Evolutionary conservation across 2,888 invertebrate genomes (phyloP).

Genomic region (Patella depressa): DNA sequence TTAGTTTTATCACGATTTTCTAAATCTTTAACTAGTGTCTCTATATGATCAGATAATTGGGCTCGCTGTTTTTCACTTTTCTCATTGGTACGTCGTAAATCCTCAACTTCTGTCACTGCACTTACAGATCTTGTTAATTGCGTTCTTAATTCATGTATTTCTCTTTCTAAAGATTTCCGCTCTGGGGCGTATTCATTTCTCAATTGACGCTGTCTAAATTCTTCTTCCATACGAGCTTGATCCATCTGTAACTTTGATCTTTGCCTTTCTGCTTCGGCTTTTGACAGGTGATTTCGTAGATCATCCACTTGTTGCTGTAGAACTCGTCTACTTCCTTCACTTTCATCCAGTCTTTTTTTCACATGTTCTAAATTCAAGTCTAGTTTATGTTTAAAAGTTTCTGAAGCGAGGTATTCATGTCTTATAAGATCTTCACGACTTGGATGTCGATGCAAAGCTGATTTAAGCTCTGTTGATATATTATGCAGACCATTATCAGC

Average conservation of each 20-base stretch:
- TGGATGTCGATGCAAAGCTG: slow-evolving; percentile 42
- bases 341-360: slow-evolving; percentile 61
- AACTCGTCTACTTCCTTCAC: slow-evolving; percentile 61
- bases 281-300: slow-evolving; percentile 54
- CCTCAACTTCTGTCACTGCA: slow-evolving; percentile 60
- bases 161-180: slow-evolving; percentile 49
- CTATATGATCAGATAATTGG: slow-evolving; percentile 68
- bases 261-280: slow-evolving; percentile 56
- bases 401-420: slow-evolving; percentile 50
- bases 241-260: slow-evolving; percentile 54
- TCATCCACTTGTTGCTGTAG: slow-evolving; percentile 63
- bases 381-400: slow-evolving; percentile 56
- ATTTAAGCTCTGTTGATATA: slow-evolving; percentile 61
- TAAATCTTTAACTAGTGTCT: slow-evolving; percentile 65
- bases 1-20: slow-evolving; percentile 60
- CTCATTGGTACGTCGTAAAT: slow-evolving; percentile 57
- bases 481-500: slow-evolving; percentile 60
- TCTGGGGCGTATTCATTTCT: slow-evolving; percentile 15
- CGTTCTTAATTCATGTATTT: slow-evolving; percentile 56
- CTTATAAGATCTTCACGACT: slow-evolving; percentile 48
- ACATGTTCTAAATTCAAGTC: slow-evolving; percentile 62
- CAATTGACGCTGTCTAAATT: slow-evolving; percentile 52
- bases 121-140: slow-evolving; percentile 59
- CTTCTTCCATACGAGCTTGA: slow-evolving; percentile 58
- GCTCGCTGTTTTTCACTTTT: slow-evolving; percentile 65